Evolutionary conservation across 2,797 vertebrate species (phyloP), one percentile per base, ranked within the genome.

Genomic region (Xerus rutilus): DNA sequence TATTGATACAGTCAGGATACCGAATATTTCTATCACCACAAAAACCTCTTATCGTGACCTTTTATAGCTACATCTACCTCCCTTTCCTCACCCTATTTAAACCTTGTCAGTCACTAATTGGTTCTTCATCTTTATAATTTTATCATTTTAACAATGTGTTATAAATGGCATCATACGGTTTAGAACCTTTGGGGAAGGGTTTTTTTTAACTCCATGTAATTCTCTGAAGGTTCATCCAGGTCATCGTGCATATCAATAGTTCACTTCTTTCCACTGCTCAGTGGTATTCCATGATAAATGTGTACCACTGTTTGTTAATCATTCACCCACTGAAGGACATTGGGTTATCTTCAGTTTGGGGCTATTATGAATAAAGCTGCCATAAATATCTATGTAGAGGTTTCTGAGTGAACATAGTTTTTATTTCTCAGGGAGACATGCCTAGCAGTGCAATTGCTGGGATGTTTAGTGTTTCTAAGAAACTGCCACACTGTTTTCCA

Each of bases 391-490:
- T 32, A 69, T 30, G 17, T 62, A 70, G 9, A 52, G 23, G 13
- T 65, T 90, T 94, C 73, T 79, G 45, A 78, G 45, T 76, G 52
- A 96, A 85, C 9, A 23, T 39, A 7, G 11, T 82, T 67, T 79
- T 85, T 28, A 86, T 35, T 35, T 89, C 70, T 86, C 15, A 89
- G 11, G 54, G 35, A 95, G 39, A 96, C 91, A 94, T 93, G 39
- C 32, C 67, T 74, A 92, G 59, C n/a, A 78, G 15, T 83, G 1
- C 54, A 95, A 86, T n/a, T 97, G 57, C 86, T 94, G 5, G 30
- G 49, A 87, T 76, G 10, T 84, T 95, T 94, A 69, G 6, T 74
- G 49, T 67, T 93, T 91, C 81, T 25, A 94, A 91, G 65, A 96
- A 91, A 65, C 20, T 52, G 14, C 59, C 85, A 78, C 74, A 83